Evolutionary conservation across 1,140 invertebrate species (phyloP), one percentile per base, ranked within the genome.

Genomic region (Drosophila setifemur): DNA sequence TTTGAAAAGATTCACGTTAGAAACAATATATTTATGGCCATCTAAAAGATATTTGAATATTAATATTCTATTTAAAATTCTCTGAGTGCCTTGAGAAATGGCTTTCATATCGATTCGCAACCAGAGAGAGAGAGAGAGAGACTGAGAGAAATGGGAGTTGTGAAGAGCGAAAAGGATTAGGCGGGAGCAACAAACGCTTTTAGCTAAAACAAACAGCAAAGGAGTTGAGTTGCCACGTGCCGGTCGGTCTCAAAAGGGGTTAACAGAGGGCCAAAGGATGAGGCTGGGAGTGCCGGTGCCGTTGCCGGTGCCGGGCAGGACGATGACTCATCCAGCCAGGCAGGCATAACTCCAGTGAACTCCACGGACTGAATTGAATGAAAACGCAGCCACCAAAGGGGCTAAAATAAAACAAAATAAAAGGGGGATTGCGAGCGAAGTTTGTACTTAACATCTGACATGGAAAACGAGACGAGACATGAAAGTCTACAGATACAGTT

Each of bases 371-470:
- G 52, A 58, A 79, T 47, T 73, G 78, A 70, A 72, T 83, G 63
- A 70, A 74, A 55, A 26, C 31, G 35, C 37, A 35, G 48, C 35
- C 23, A 23, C 57, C 21, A 39, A 29, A 48, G 31, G 50, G 40
- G 33, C 31, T 44, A 29, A 52, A 37, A 11, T 11, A 14, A 14
- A 48, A 52, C 16, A 44, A 37, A 35, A 21, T 35, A 21, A 45
- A 25, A 14, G 23, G 28, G 7, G 26, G 37, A n/a, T 7, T 12
- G 14, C 2, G 33, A 45, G 12, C 28, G 33, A 64, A 33, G 52
- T 25, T 50, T 43, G 60, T 71, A 85, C 79, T 78, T 85, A 85
- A 83, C 78, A 85, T 83, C 58, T 78, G 78, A 78, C 79, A 78
- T 77, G 26, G 73, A 55, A 60, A 42, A 33, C 25, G 54, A 58